These are phyloP conservation scores for Ectropis crepuscularia DNA, from an alignment of 2,888 invertebrate genomes.

Conservation along the genomic window DNA sequence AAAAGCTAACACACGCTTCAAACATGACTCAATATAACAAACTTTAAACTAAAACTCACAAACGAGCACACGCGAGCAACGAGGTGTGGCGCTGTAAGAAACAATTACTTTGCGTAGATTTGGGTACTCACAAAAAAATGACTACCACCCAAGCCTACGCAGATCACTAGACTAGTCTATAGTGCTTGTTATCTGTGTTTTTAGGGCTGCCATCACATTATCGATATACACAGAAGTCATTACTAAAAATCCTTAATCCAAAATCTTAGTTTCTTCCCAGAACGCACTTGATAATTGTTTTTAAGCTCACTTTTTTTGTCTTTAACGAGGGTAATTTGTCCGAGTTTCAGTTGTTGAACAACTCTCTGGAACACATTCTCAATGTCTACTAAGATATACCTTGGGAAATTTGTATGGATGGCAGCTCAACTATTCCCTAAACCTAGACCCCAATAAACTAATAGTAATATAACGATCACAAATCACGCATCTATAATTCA, in stretches of 20 bases:
- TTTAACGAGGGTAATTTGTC: no score
- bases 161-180: constrained; percentile 4
- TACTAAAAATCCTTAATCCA: no score
- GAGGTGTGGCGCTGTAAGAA: constrained; percentile 40
- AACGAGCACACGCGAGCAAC: not conserved
- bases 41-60: not conserved
- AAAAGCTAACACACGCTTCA: no score
- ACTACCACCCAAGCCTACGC: constrained; percentile 9
- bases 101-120: constrained; percentile 44
- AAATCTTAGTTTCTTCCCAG: no score
- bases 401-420: no score
- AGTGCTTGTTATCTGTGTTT: constrained; percentile 14
- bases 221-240: no score
- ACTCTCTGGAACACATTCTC: no score
- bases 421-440: not conserved
- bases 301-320: no score
- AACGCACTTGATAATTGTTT: no score
- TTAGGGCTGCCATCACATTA: no score
- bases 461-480: constrained; percentile 29
- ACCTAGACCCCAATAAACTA: constrained; percentile 12
- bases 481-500: constrained; percentile 38
- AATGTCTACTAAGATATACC: no score
- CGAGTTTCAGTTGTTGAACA: no score
- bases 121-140: constrained; percentile 24
- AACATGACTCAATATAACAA: not conserved